A percentile compares a stretch with the other conserved stretches of the same genome.
These are phyloP conservation scores for Anthopleura sola DNA, from an alignment of 64 coral and sea anemone genomes.

Conservation along the genomic window DNA sequence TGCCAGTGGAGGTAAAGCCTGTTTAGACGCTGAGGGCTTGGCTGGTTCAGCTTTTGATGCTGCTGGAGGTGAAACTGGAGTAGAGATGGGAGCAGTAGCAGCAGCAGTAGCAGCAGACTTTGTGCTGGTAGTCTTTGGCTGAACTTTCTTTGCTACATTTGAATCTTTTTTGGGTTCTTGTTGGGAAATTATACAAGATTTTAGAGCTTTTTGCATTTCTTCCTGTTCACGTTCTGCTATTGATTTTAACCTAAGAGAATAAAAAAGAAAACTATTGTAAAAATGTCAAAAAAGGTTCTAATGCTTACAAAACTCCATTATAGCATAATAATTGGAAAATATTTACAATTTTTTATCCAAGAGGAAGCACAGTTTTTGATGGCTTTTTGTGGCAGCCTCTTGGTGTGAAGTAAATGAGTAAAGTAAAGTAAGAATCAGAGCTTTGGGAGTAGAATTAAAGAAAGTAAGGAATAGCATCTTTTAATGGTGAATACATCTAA, in stretches of 20 bases:
- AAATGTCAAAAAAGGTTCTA: not conserved
- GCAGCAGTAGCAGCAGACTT: not conserved
- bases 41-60: not conserved
- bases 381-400: too few relatives aligned
- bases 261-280: not conserved
- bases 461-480: too few relatives aligned
- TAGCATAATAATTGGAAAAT: too few relatives aligned
- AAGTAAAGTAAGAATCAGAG: too few relatives aligned
- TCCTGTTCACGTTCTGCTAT: constrained; percentile 70
- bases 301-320: too few relatives aligned
- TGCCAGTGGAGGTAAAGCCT: constrained; percentile 11
- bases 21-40: constrained; percentile 3
- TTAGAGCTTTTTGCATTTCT: constrained; percentile 76
- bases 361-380: too few relatives aligned
- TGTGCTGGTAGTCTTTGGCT: constrained; percentile 6
- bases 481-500: too few relatives aligned
- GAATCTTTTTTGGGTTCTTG: not conserved
- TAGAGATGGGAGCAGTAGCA: not conserved
- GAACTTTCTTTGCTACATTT: constrained; percentile 17
- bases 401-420: too few relatives aligned
- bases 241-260: constrained; percentile 46
- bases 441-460: too few relatives aligned
- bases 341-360: too few relatives aligned
- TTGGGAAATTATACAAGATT: constrained; percentile 16
- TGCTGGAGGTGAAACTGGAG: not conserved